These are phyloP conservation scores for Pituophis catenifer DNA, from an alignment of 2,113 vertebrate genomes.

Conservation along the genomic window DNA sequence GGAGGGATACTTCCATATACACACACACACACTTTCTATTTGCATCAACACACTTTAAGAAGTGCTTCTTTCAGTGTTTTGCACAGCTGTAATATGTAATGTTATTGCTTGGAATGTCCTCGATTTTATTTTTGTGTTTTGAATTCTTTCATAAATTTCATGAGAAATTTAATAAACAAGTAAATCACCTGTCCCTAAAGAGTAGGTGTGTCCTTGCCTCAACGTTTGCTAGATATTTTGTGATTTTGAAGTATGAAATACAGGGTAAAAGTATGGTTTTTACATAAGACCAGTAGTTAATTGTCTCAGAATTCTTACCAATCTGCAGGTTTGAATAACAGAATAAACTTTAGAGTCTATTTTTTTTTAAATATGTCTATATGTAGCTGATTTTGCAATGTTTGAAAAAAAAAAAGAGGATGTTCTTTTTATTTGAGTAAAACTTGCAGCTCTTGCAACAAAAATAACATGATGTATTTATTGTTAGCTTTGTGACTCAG, in stretches of 20 bases:
- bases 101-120: not conserved
- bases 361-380: slow-evolving; percentile 3
- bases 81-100: not conserved
- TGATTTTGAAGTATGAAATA: not conserved
- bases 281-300: slow-evolving; percentile 14
- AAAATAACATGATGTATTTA: not conserved
- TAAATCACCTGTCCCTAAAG: not conserved
- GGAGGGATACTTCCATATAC: not conserved
- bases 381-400: not conserved
- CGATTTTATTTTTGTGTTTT: not conserved
- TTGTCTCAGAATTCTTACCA: slow-evolving; percentile 36
- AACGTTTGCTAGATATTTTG: not conserved
- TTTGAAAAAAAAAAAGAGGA: slow-evolving; percentile 1
- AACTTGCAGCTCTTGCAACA: slow-evolving; percentile 21
- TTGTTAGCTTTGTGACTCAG: slow-evolving; percentile 18
- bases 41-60: not conserved
- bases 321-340: slow-evolving; percentile 16
- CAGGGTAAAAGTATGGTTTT: slow-evolving; percentile 16
- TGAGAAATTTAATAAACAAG: not conserved
- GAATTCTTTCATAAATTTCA: not conserved
- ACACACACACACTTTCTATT: not conserved
- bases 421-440: slow-evolving; percentile 30
- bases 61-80: not conserved
- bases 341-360: not conserved
- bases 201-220: not conserved